Percentiles rank a stretch among this genome's conserved stretches.
Evolutionary conservation across 2,113 vertebrate genomes (phyloP).

Genomic region (Corapipo altera): DNA sequence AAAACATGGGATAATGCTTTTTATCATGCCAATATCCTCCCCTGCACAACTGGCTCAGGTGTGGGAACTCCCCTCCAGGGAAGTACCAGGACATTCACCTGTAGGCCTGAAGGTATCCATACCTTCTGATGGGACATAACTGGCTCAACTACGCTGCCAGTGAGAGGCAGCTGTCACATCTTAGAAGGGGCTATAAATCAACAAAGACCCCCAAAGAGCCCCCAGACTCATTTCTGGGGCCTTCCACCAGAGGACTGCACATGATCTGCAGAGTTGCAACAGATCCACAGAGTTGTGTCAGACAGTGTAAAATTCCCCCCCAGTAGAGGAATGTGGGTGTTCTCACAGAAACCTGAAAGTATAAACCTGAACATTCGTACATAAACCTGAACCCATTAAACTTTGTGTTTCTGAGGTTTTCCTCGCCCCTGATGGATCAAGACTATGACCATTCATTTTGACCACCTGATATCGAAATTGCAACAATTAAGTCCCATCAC

Average conservation of each 20-base stretch:
- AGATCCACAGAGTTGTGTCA: background rate
- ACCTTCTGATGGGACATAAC: background rate
- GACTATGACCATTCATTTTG: background rate
- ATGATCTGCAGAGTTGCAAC: background rate
- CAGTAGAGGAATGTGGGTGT: background rate
- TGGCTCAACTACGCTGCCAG: background rate
- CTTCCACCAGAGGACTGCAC: too few species aligned
- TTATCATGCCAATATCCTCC: background rate
- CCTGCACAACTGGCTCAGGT: background rate
- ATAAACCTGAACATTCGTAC: background rate
- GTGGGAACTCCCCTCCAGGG: background rate
- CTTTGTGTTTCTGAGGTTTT: background rate
- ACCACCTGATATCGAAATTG: background rate
- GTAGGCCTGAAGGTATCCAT: background rate
- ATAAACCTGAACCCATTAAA: background rate
- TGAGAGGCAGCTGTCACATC: background rate
- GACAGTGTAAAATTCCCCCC: background rate
- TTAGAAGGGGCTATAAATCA: background rate
- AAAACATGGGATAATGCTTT: background rate
- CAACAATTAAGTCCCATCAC: background rate
- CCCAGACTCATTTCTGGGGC: background rate
- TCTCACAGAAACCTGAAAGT: background rate
- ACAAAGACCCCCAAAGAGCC: background rate
- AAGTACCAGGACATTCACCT: background rate
- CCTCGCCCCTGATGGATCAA: background rate